Percentiles rank a stretch among this genome's conserved stretches.
phyloP scores from a whole-genome alignment of 1,140 invertebrate species.

The Lucilia sericata region DNA sequence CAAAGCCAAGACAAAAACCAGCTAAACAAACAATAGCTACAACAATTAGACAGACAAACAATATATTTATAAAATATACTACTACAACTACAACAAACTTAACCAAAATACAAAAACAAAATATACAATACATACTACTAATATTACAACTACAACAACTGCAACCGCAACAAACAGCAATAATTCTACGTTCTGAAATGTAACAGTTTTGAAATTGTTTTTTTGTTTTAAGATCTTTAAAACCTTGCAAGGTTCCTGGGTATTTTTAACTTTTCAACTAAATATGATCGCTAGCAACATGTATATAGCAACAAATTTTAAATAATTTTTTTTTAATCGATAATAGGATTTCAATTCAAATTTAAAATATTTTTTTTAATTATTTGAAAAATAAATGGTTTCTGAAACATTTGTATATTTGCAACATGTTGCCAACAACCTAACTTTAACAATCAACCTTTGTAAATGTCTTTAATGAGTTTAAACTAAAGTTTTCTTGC shows the following conservation, averaged over 20 bases:
- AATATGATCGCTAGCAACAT: too few species aligned
- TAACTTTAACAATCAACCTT: too few species aligned
- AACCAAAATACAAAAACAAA: slow-evolving; percentile 6
- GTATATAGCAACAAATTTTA: too few species aligned
- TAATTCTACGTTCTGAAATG: slow-evolving; percentile 11
- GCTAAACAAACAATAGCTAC: slow-evolving; percentile 10
- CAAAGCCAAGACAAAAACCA: slow-evolving; percentile 19
- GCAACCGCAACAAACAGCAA: not conserved
- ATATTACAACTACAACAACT: not conserved
- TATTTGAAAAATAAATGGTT: too few species aligned
- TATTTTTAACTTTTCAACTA: too few species aligned
- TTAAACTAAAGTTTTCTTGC: too few species aligned
- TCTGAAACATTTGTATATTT: not conserved
- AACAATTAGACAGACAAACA: not conserved
- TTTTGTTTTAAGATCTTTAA: not conserved
- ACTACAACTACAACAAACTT: not conserved
- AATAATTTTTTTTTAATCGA: too few species aligned
- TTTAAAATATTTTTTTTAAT: too few species aligned
- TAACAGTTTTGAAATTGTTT: not conserved
- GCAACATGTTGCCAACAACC: not conserved
- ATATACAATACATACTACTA: too few species aligned
- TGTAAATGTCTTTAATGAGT: too few species aligned
- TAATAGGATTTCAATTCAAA: too few species aligned
- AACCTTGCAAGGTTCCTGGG: not conserved
- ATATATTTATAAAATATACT: not conserved